Evolutionary conservation across 1,140 invertebrate genomes (phyloP).

Genomic region (Apis dorsata): DNA sequence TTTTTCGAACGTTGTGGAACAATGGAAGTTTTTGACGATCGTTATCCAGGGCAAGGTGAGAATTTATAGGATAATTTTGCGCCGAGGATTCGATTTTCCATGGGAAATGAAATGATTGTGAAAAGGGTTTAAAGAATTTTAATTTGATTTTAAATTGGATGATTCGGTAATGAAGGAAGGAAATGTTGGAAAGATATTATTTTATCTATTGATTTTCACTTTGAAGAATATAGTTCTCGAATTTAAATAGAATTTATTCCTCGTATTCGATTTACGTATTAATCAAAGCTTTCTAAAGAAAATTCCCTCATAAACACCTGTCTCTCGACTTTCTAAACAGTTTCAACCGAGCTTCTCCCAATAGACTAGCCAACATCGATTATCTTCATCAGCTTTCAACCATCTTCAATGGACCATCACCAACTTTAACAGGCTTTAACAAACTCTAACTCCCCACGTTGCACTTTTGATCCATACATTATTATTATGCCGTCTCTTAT

Average conservation of each 20-base stretch:
- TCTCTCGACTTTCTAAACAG: neutral
- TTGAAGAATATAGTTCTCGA: too few relatives aligned
- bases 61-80: neutral
- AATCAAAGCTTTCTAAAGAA: neutral
- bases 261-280: neutral
- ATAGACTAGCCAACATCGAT: neutral
- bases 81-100: too few relatives aligned
- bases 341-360: neutral
- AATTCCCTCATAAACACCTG: neutral
- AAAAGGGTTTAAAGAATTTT: too few relatives aligned
- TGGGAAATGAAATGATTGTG: too few relatives aligned
- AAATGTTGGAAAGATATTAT: too few relatives aligned
- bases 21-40: neutral
- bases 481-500: neutral
- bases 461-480: neutral
- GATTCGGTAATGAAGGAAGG: too few relatives aligned
- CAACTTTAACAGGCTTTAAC: conserved; percentile 21
- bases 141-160: too few relatives aligned
- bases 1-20: neutral
- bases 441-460: conserved; percentile 9
- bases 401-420: neutral
- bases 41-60: neutral
- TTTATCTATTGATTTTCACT: too few relatives aligned
- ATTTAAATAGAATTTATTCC: neutral
- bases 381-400: conserved; percentile 1